These are phyloP conservation scores for Micoletzkya japonica DNA, from an alignment of 2,888 invertebrate species.

Conservation along the genomic window DNA sequence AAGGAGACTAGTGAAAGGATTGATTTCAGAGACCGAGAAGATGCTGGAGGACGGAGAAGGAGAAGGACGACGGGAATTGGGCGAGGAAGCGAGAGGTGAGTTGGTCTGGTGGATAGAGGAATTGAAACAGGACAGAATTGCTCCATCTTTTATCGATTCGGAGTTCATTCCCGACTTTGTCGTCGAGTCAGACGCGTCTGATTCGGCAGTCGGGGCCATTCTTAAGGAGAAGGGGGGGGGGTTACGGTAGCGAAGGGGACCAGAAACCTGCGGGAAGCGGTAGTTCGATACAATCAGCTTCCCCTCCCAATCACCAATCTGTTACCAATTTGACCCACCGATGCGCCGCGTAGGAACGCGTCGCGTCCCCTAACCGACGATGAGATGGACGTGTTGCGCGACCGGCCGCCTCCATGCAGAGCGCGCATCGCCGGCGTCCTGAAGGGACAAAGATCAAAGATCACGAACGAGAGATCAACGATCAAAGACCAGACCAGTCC, in stretches of 20 bases:
- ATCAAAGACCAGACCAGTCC: neutral
- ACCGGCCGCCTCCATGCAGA: conserved; percentile 1
- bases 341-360: neutral
- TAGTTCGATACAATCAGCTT: too few relatives aligned
- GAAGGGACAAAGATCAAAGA: neutral
- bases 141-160: neutral
- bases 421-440: conserved; percentile 22
- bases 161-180: too few relatives aligned
- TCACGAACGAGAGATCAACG: neutral
- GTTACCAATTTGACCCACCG: too few relatives aligned
- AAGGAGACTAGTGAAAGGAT: neutral
- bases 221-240: neutral
- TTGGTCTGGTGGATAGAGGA: neutral
- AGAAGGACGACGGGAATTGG: too few relatives aligned
- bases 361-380: neutral
- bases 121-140: too few relatives aligned
- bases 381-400: conserved; percentile 18
- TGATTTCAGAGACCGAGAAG: neutral
- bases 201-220: neutral
- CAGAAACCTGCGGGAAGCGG: neutral
- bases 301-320: too few relatives aligned
- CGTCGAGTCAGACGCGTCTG: neutral
- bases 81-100: neutral
- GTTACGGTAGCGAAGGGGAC: neutral
- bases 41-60: neutral